Base-by-base conservation (phyloP, 92 coral and sea anemone species). In the Palythoa grandis region DNA sequence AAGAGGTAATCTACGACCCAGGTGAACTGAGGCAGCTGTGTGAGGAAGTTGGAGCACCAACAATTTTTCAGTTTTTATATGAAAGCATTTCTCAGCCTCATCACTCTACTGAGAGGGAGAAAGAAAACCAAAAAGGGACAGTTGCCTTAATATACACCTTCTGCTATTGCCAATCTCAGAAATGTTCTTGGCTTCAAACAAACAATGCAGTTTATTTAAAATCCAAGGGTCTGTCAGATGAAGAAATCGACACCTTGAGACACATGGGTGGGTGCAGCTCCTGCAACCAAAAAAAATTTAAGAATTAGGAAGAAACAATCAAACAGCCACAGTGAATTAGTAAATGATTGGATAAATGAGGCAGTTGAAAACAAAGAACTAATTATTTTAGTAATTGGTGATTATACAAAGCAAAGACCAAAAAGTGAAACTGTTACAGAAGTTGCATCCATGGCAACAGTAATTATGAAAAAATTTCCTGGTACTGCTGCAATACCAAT, bases 71-170 rank as follows among this genome's bases (percentile, higher is more conserved):
- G 57, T 37, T 78, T 70, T 69, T 87, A 52, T 78, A 72, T 38
- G 39, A 40, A 53, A 17, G 72, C 79, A 13, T 87, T 74, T 75
- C 70, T 71, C 60, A 73, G 74, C 54, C 70, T 78, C 23, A 78
- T 70, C 86, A 87, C 78, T 87, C 43, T 11, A 29, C 52, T 1
- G 86, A 80, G 0, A 79, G 86, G 63, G 60, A 48, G 14, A 5
- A 56, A 22, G 65, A 79, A 24, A 87, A 78, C 66, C 57, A 72
- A 61, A 65, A 77, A 17, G 82, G 40, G 6, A 20, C 72, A 35
- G 83, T 88, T 83, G 87, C 80, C 14, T 14, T 88, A 39, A 74
- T 83, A 38, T 88, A 83, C 53, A 80, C 73, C 48, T 56, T 88
- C 37, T 83, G 87, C 68, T 82, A 82, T 39, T 53, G 87, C 29